phyloP scores from a whole-genome alignment of 2,797 vertebrate species.

The Ptychadena robeensis region DNA sequence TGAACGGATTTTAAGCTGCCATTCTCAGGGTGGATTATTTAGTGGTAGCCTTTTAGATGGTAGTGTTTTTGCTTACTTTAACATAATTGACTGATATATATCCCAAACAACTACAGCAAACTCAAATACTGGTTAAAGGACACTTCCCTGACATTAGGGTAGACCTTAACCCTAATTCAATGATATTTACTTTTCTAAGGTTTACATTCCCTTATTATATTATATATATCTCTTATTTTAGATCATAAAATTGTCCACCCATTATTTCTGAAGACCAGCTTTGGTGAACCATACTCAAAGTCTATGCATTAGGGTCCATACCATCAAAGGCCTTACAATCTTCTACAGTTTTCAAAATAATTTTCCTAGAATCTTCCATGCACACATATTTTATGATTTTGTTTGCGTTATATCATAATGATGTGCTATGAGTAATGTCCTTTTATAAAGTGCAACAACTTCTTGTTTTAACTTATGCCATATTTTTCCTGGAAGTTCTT shows the following conservation, averaged over 20 bases:
- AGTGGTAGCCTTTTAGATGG: not conserved
- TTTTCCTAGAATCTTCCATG: not conserved
- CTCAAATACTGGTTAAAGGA: not conserved
- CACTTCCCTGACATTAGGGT: not conserved
- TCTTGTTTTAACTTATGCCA: conserved; percentile 55
- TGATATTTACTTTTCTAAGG: no score
- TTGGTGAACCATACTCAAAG: no score
- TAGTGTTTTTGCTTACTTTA: not conserved
- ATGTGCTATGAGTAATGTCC: not conserved
- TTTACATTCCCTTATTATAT: no score
- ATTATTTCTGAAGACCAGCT: no score
- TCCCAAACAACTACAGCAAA: not conserved
- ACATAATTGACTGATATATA: not conserved
- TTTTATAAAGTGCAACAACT: conserved; percentile 48
- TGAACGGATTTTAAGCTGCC: conserved; percentile 34
- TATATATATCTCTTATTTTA: no score
- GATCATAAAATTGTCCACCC: no score
- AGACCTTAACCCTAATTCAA: not conserved
- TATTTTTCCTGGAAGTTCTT: conserved; percentile 59
- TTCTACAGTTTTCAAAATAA: not conserved
- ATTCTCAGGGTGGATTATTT: not conserved
- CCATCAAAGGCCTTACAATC: no score
- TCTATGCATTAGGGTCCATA: no score
- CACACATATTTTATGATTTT: not conserved
- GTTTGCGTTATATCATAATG: conserved; percentile 1